Evolutionary conservation across 2,797 vertebrate genomes (phyloP), one percentile per base, ranked within the genome.

Genomic region (Botia kubotai): DNA sequence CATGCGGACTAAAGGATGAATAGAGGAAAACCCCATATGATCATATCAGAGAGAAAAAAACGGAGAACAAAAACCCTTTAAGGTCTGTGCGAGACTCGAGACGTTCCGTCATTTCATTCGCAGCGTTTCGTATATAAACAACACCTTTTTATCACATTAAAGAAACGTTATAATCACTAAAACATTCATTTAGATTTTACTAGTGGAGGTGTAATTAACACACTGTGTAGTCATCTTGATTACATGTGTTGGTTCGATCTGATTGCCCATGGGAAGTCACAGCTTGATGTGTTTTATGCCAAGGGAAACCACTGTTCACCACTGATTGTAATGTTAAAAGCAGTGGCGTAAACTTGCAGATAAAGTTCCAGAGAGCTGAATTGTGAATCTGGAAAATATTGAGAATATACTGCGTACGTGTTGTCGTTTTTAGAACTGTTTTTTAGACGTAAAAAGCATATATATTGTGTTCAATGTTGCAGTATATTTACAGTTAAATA

Each of bases 1-100:
- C 81, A 88, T 86, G 75, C 81, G 85, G 85, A 90, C 88, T 86
- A 89, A 89, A 89, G 75, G 55, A 85, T 80, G 83, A 70, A 80
- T 75, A 80, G 76, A 82, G 82, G 80, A 85, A 90, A 88, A 84
- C 60, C 86, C 46, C 75, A 82, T 88, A 89, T 89, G 85, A 91
- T 92, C 72, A 73, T 85, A 90, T 88, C 82, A 80, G 53, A 16
- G 29, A 75, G n/a, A 57, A 77, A 70, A 72, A 80, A 66, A 50
- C 14, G 57, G 10, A 46, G 10, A 36, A 68, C 23, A 79, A 83
- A 87, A 80, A 55, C 14, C 17, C 29, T n/a, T 36, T 66, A n/a
- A 14, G 57, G 46, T 65, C n/a, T 23, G 23, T 48, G 14, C 17
- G 36, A 12, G 11, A 65, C 33, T 81, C 19, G 29, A 53, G 58